Conservation (phyloP, 2,888 invertebrate species). For the Acronicta alni region DNA sequence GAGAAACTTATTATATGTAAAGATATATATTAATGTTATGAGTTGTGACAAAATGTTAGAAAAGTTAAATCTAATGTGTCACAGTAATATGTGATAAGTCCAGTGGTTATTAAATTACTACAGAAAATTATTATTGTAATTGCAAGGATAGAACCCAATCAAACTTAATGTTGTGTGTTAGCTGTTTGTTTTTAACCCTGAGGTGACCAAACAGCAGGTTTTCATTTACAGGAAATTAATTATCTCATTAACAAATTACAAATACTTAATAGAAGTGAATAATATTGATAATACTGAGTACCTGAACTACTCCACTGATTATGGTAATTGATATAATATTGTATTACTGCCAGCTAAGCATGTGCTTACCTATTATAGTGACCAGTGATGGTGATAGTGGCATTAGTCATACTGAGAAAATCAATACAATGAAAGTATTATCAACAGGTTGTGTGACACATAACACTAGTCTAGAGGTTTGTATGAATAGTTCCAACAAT, state of each 20-base stretch:
- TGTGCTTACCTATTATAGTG: constrained; percentile 4
- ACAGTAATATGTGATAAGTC: no score
- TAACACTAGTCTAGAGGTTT: neutral
- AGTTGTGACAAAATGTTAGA: no score
- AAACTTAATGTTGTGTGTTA: no score
- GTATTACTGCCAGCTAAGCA: neutral
- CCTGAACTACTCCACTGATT: neutral
- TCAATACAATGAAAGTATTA: constrained; percentile 14
- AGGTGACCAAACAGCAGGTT: neutral
- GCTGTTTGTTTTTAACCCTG: no score
- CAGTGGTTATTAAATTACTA: no score
- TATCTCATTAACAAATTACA: neutral
- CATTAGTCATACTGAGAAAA: constrained; percentile 17
- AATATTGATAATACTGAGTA: neutral
- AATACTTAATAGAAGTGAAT: neutral
- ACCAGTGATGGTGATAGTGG: neutral
- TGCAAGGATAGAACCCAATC: no score
- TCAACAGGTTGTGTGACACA: constrained; percentile 8
- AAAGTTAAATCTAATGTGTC: no score
- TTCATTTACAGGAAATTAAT: neutral
- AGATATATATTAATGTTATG: no score
- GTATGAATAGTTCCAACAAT: neutral
- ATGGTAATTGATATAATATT: neutral
- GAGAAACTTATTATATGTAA: no score
- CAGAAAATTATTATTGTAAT: no score